These are phyloP conservation scores for Temnothorax longispinosus DNA, from an alignment of 1,140 invertebrate species.

Conservation along the genomic window DNA sequence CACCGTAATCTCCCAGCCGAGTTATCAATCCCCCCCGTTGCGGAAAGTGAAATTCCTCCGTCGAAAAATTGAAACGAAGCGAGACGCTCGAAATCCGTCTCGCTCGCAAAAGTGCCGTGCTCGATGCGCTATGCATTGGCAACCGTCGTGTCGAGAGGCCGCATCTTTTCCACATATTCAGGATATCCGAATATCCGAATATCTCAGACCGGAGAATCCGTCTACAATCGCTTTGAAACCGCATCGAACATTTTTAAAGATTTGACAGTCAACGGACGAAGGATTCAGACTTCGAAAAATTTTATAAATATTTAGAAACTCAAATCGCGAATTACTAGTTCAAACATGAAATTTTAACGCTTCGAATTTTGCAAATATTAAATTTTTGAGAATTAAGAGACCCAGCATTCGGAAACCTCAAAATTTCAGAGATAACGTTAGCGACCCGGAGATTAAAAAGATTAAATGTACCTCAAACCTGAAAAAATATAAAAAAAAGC, in stretches of 20 bases:
- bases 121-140: not conserved
- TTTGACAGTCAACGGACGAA: not conserved
- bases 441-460: not conserved
- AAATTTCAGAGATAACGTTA: not conserved
- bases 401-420: not conserved
- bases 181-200: conserved; percentile 46
- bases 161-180: conserved; percentile 3
- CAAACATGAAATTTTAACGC: not conserved
- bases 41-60: not conserved
- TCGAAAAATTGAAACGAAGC: conserved; percentile 53
- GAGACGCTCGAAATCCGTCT: not conserved
- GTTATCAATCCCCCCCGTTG: conserved; percentile 31
- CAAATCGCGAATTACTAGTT: not conserved
- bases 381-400: not conserved
- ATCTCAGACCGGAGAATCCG: not conserved
- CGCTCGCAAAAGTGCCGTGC: not conserved
- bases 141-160: not conserved
- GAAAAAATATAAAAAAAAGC: not conserved
- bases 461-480: not conserved
- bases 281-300: not conserved
- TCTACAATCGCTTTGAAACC: not conserved
- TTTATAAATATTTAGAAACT: not conserved
- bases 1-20: not conserved
- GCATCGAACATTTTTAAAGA: not conserved
- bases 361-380: not conserved